phyloP scores from a whole-genome alignment of 2,888 invertebrate genomes.

The Lasioglossum figueresi region DNA sequence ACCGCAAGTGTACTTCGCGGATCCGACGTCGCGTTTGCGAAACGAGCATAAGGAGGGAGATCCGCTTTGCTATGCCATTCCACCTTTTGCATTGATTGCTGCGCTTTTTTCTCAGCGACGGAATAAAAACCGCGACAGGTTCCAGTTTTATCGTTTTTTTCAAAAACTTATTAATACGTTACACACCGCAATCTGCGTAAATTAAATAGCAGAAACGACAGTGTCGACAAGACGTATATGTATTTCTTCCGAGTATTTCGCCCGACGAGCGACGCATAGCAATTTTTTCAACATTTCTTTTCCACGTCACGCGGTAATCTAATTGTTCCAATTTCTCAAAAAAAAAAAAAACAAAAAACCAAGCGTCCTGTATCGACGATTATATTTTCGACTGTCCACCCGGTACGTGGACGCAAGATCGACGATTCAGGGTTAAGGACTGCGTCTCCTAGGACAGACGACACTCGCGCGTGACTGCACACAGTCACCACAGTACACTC shows the following conservation, averaged over 20 bases:
- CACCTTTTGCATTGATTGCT: not conserved
- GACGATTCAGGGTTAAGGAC: conserved; percentile 16
- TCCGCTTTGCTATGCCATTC: not conserved
- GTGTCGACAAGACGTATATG: not conserved
- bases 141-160: not conserved
- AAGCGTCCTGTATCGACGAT: too few relatives aligned
- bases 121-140: not conserved
- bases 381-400: not conserved
- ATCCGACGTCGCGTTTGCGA: not conserved
- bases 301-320: too few relatives aligned
- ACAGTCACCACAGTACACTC: too few relatives aligned
- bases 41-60: not conserved
- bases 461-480: too few relatives aligned
- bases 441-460: too few relatives aligned
- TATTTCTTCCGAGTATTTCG: too few relatives aligned
- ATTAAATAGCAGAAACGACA: not conserved
- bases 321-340: too few relatives aligned
- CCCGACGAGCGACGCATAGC: too few relatives aligned
- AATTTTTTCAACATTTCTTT: too few relatives aligned
- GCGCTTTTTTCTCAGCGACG: not conserved
- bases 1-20: not conserved
- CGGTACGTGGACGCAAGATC: not conserved
- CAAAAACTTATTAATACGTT: not conserved
- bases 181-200: not conserved
- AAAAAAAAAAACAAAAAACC: too few relatives aligned